Evolutionary conservation across 2,888 invertebrate genomes (phyloP).

Genomic region (Nomada fabriciana): DNA sequence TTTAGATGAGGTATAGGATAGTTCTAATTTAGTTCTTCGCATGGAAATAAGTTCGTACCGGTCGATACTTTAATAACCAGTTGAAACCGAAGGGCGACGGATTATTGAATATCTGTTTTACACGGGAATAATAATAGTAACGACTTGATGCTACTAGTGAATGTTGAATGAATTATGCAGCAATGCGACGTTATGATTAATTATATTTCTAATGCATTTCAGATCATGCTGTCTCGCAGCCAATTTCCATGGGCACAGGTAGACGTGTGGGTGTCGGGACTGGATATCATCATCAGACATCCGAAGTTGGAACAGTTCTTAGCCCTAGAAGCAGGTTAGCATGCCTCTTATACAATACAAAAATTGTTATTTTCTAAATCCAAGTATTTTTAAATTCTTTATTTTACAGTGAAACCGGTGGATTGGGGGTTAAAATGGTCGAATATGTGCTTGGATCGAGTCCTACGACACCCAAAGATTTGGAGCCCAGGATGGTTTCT

Average conservation of each 20-base stretch:
- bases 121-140: background rate
- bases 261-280: slow-evolving; percentile 88
- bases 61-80: slow-evolving; percentile 1
- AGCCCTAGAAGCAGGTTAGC: slow-evolving; percentile 83
- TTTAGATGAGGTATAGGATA: too few relatives aligned
- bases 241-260: slow-evolving; percentile 91
- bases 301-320: slow-evolving; percentile 83
- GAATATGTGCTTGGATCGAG: slow-evolving; percentile 98
- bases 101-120: background rate
- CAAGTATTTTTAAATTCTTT: slow-evolving; percentile 19
- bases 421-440: slow-evolving; percentile 98
- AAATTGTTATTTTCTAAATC: background rate
- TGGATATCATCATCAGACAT: slow-evolving; percentile 83
- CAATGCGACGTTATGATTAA: slow-evolving; percentile 14
- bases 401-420: slow-evolving; percentile 91
- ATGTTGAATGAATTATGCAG: background rate
- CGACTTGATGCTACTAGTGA: slow-evolving; percentile 1
- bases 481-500: slow-evolving; percentile 82
- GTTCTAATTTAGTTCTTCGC: background rate
- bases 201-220: slow-evolving; percentile 74
- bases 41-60: background rate
- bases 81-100: background rate
- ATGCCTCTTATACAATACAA: background rate
- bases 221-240: slow-evolving; percentile 90
- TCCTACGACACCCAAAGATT: slow-evolving; percentile 87